Evolutionary conservation across 2,888 invertebrate species (phyloP).

Genomic region (Tiliacea aurago): DNA sequence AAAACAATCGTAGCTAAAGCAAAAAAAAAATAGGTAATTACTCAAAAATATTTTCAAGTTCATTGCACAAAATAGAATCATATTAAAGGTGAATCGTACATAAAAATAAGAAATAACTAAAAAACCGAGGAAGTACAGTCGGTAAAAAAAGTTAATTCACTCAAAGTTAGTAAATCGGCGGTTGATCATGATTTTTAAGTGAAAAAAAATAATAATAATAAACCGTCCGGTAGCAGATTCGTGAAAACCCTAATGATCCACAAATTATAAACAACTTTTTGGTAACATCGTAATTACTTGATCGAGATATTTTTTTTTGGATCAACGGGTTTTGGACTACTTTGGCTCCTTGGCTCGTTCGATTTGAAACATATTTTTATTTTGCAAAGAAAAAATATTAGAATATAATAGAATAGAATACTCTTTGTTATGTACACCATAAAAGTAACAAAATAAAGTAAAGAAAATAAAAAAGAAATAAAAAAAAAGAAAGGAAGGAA

Average conservation of each 20-base stretch:
- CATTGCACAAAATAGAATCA: constrained; percentile 43
- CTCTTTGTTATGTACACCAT: too few relatives aligned
- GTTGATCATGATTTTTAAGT: constrained; percentile 56
- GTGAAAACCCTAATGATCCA: constrained; percentile 76
- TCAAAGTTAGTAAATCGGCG: constrained; percentile 64
- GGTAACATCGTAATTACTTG: constrained; percentile 74
- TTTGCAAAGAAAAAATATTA: not conserved
- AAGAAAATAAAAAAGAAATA: too few relatives aligned
- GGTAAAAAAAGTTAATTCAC: constrained; percentile 69
- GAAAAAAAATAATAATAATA: constrained; percentile 61
- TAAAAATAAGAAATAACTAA: constrained; percentile 55
- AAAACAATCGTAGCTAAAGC: not conserved
- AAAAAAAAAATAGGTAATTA: not conserved
- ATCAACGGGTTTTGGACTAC: constrained; percentile 16
- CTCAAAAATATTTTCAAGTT: constrained; percentile 20
- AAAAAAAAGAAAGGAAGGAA: too few relatives aligned
- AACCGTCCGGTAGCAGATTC: constrained; percentile 76
- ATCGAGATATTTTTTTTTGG: constrained; percentile 74
- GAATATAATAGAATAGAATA: too few relatives aligned
- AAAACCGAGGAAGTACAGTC: constrained; percentile 67
- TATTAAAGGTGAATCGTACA: constrained; percentile 47
- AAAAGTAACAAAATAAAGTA: too few relatives aligned
- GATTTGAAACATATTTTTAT: not conserved
- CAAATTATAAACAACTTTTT: constrained; percentile 79
- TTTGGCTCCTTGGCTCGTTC: constrained; percentile 14